Conservation (phyloP, 2,113 vertebrate genomes). For the Otolemur garnettii region DNA sequence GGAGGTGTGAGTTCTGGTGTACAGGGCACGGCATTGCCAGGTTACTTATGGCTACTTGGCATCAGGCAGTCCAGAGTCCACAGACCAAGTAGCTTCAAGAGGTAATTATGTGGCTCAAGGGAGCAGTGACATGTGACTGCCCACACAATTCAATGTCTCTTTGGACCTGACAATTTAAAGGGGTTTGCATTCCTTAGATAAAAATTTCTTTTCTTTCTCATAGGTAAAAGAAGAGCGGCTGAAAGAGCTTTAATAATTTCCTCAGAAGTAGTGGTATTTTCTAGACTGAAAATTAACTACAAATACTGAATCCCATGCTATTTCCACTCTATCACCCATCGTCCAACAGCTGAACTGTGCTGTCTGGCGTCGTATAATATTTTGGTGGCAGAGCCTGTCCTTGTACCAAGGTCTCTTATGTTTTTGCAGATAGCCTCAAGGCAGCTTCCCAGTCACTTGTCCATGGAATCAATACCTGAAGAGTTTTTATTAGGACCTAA, state of each 20-base stretch:
- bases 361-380: not conserved
- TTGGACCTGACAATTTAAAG: not conserved
- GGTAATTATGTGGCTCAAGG: not conserved
- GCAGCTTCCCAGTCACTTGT: not conserved
- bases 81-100: not conserved
- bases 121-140: not conserved
- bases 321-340: not conserved
- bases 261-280: not conserved
- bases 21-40: no score
- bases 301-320: not conserved
- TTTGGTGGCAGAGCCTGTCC: not conserved
- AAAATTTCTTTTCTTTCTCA: not conserved
- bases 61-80: not conserved
- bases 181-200: not conserved
- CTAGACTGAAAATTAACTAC: not conserved
- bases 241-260: not conserved
- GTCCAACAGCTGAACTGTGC: not conserved
- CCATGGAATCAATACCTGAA: not conserved
- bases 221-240: not conserved
- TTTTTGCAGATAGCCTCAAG: not conserved
- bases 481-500: not conserved
- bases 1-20: not conserved
- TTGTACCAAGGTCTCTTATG: not conserved
- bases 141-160: not conserved
- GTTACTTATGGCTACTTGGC: not conserved